A percentile compares a stretch with the other conserved stretches of the same genome.
These are phyloP conservation scores for Hemithea aestivaria DNA, from an alignment of 2,888 invertebrate genomes.

Conservation along the genomic window DNA sequence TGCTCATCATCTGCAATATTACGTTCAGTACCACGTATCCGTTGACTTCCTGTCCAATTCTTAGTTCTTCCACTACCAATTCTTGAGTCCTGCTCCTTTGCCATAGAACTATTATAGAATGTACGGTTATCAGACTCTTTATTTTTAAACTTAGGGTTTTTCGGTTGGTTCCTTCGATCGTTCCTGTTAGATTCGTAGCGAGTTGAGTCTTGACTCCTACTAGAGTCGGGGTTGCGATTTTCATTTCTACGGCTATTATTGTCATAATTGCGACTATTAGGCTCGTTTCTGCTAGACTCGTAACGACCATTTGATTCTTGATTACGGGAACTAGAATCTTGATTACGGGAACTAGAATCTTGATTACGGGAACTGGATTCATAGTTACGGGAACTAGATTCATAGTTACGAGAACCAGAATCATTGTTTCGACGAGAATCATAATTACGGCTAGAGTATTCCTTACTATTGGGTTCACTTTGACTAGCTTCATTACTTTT, in stretches of 20 bases:
- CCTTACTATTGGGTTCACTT: slow-evolving; percentile 30
- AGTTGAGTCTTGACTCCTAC: slow-evolving; percentile 16
- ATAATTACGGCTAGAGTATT: slow-evolving; percentile 14
- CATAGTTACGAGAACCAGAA: slow-evolving; percentile 14
- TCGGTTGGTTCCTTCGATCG: slow-evolving; percentile 51
- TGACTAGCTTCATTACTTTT: slow-evolving; percentile 20
- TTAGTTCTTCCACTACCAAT: slow-evolving; percentile 31
- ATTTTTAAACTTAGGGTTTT: slow-evolving; percentile 52
- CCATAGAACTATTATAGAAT: slow-evolving; percentile 63
- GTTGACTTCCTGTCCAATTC: slow-evolving; percentile 58
- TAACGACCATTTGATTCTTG: slow-evolving; percentile 6
- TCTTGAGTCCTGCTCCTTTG: slow-evolving; percentile 58
- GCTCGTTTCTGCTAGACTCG: not conserved
- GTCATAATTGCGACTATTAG: slow-evolving; percentile 17
- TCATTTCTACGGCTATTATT: slow-evolving; percentile 2
- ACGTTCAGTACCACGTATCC: slow-evolving; percentile 49
- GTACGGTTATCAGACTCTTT: slow-evolving; percentile 61
- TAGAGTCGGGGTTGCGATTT: slow-evolving; percentile 23
- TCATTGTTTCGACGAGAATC: slow-evolving; percentile 30
- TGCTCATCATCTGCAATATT: slow-evolving; percentile 62
- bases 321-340: slow-evolving; percentile 19
- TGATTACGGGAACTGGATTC: slow-evolving; percentile 16
- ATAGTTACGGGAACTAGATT: slow-evolving; percentile 21
- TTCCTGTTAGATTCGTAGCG: slow-evolving; percentile 25
- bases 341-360: slow-evolving; percentile 15